Evolutionary conservation across 2,113 vertebrate genomes (phyloP).

Genomic region (Semnornis frantzii): DNA sequence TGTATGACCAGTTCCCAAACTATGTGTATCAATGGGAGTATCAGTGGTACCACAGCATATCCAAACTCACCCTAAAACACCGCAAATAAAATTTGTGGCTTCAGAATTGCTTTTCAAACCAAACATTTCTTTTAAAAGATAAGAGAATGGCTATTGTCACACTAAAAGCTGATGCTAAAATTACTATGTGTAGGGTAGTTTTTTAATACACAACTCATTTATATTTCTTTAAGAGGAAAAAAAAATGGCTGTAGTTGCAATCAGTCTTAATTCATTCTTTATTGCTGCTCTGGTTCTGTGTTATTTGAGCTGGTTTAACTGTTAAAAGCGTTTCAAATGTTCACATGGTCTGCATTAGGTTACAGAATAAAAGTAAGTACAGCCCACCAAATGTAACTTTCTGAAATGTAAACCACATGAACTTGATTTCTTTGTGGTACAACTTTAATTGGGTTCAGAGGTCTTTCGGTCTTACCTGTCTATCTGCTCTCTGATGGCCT

Average conservation of each 20-base stretch:
- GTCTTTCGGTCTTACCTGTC: conserved; percentile 82
- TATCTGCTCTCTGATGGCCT: conserved; percentile 77
- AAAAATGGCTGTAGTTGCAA: conserved; percentile 77
- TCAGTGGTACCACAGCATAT: conserved; percentile 20
- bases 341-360: conserved; percentile 87
- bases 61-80: conserved; percentile 4
- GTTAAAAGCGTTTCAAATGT: conserved; percentile 85
- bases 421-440: conserved; percentile 85
- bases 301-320: conserved; percentile 86
- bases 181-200: conserved; percentile 9
- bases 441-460: conserved; percentile 84
- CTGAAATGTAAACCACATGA: conserved; percentile 86
- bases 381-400: conserved; percentile 84
- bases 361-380: conserved; percentile 85
- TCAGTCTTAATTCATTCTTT: conserved; percentile 87
- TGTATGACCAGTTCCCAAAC: conserved; percentile 3
- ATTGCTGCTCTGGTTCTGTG: conserved; percentile 84
- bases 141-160: conserved; percentile 52
- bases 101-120: conserved; percentile 57
- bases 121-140: conserved; percentile 68
- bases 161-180: conserved; percentile 58
- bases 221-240: conserved; percentile 70
- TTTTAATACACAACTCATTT: conserved; percentile 45
- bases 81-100: conserved; percentile 13
- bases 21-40: conserved; percentile 4